A percentile compares a stretch with the other conserved stretches of the same genome.
Conservation (phyloP, 2,888 invertebrate genomes). For the Brenthis ino region DNA sequence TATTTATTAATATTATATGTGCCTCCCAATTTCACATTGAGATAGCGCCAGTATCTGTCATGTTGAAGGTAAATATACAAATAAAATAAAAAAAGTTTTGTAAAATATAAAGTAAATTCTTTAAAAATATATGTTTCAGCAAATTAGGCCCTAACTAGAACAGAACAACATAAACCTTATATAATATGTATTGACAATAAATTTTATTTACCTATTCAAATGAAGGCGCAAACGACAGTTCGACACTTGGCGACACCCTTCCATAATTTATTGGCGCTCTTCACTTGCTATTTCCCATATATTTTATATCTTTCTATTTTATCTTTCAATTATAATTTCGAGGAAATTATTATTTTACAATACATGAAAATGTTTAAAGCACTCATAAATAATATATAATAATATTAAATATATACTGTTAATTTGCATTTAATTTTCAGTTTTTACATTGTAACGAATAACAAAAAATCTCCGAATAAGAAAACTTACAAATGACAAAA, state of each 20-base stretch:
- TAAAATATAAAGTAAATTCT: too few relatives aligned
- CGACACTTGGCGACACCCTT: conserved; percentile 18
- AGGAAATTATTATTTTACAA: background rate
- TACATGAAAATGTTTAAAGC: background rate
- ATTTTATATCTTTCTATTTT: background rate
- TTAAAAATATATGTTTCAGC: background rate
- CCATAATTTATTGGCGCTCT: conserved; percentile 13
- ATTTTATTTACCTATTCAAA: background rate
- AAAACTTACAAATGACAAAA: background rate
- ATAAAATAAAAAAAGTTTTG: too few relatives aligned
- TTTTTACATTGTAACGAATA: too few relatives aligned
- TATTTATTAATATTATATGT: conserved; percentile 11
- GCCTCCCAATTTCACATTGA: conserved; percentile 6
- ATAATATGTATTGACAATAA: background rate
- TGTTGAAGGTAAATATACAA: background rate
- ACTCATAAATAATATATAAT: too few relatives aligned
- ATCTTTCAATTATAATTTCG: background rate
- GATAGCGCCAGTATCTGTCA: background rate
- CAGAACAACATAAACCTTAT: background rate
- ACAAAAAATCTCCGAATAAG: too few relatives aligned
- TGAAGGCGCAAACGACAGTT: conserved; percentile 10
- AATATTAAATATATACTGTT: background rate
- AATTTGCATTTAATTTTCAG: background rate
- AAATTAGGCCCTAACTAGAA: background rate
- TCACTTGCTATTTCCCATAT: conserved; percentile 13